Evolutionary conservation across 2,888 invertebrate species (phyloP), one percentile per base, ranked within the genome.

Genomic region (Notocelia uddmanniana): DNA sequence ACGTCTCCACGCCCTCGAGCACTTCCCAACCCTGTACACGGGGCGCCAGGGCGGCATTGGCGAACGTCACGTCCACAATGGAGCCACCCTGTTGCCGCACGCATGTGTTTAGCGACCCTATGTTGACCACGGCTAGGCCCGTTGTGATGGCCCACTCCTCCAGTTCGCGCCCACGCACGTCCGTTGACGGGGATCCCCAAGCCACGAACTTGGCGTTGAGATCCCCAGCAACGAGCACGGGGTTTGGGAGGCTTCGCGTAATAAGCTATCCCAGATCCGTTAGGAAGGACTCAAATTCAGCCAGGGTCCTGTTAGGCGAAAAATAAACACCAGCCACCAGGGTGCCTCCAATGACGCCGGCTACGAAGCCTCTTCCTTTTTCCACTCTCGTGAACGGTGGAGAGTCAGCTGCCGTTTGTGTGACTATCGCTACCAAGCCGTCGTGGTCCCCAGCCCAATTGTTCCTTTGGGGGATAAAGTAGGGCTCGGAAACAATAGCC

Each of bases 31-130:
- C 62, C 1, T 13, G 21, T 5, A 67, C 23, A 10, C 62, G 69
- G 8, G 23, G 34, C n/a, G 64, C 68, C 13, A 63, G 10, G 26
- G 50, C 13, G 8, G 59, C 37, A 9, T 19, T 52, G 1, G 64
- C 54, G 18, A 70, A 74, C 1, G 70, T 41, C 2, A 74, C 19
- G 26, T 70, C 73, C 18, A 69, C 67, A 0, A 67, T 63, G 8
- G 74, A 70, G 3, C 58, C 62, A 11, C 67, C 62, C 37, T 58
- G 48, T 19, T 21, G 54, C 11, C 67, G 60, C 10, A 58, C 57
- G 18, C 57, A 58, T 10, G 57, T 58, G 19, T 34, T 9, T 0
- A 18, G 3, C 2, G 57, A 9, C n/a, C 34, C 57, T 13, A 18
- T 0, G 18, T 58, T 58, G 3, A 34, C 1, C 3, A 58, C 11